Evolutionary conservation across 2,797 vertebrate genomes (phyloP).

Genomic region (Carduelis carduelis): DNA sequence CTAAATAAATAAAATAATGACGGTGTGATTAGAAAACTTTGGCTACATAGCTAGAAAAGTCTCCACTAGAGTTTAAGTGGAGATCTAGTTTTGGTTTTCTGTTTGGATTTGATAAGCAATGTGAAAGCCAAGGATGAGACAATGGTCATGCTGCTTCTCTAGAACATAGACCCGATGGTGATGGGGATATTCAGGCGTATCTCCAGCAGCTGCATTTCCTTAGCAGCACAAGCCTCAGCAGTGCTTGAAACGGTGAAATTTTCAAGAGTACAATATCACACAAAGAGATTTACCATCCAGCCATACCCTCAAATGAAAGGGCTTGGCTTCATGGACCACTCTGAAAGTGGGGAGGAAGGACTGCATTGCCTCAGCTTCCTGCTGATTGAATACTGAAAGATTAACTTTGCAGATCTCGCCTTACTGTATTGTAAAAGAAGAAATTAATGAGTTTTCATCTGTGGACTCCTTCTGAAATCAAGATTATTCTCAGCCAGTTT

Average conservation of each 20-base stretch:
- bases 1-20: neutral
- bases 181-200: neutral
- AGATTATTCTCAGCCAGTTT: neutral
- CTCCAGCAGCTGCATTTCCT: neutral
- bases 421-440: neutral
- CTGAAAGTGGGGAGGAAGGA: neutral
- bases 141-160: neutral
- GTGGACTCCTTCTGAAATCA: neutral
- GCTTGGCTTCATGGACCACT: neutral
- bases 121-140: neutral
- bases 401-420: neutral
- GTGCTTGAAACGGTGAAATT: neutral
- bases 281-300: neutral
- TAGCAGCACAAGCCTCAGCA: neutral
- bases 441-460: neutral
- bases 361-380: neutral
- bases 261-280: neutral
- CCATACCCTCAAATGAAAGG: neutral
- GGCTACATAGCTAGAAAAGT: neutral
- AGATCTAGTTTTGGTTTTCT: neutral
- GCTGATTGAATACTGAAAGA: neutral
- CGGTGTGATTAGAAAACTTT: neutral
- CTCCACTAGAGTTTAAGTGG: neutral
- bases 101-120: neutral
- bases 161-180: neutral